Evolutionary conservation across 2,797 vertebrate genomes (phyloP).

Genomic region (Alca torda): DNA sequence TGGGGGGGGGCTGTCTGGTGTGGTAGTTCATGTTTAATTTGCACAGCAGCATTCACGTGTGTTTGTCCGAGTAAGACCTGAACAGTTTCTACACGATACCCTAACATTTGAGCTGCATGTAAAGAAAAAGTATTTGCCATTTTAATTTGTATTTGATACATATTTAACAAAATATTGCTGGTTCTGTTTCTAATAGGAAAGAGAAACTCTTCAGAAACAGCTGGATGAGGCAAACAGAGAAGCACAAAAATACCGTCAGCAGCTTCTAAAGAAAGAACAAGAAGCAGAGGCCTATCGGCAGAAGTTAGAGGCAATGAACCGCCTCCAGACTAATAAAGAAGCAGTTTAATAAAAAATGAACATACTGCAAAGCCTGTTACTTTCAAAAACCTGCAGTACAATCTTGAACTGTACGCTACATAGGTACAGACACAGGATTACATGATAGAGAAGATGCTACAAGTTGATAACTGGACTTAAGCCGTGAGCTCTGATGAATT

Average conservation of each 20-base stretch:
- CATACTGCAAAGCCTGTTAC: slow-evolving; percentile 59
- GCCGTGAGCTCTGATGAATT: slow-evolving; percentile 75
- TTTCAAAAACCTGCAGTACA: slow-evolving; percentile 70
- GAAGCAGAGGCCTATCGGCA: slow-evolving; percentile 87
- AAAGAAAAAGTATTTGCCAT: slow-evolving; percentile 15
- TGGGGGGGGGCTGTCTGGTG: not conserved
- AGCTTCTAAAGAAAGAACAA: slow-evolving; percentile 88
- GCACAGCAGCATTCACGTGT: not conserved
- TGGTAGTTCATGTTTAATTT: not conserved
- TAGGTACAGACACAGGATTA: slow-evolving; percentile 64
- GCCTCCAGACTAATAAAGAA: slow-evolving; percentile 85
- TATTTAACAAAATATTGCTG: slow-evolving; percentile 47
- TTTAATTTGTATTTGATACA: not conserved
- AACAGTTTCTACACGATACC: not conserved
- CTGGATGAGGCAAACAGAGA: slow-evolving; percentile 89
- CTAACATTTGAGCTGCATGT: not conserved
- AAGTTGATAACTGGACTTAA: slow-evolving; percentile 75
- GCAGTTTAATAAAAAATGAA: slow-evolving; percentile 75
- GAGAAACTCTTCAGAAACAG: slow-evolving; percentile 88
- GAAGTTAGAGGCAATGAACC: slow-evolving; percentile 88
- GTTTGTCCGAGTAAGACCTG: not conserved
- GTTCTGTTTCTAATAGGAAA: slow-evolving; percentile 79
- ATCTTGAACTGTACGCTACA: slow-evolving; percentile 71
- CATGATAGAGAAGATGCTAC: slow-evolving; percentile 67
- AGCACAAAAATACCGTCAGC: slow-evolving; percentile 87